Base-by-base conservation (phyloP, 2,113 vertebrate species). In the Pseudolaguvia tuberculata region DNA sequence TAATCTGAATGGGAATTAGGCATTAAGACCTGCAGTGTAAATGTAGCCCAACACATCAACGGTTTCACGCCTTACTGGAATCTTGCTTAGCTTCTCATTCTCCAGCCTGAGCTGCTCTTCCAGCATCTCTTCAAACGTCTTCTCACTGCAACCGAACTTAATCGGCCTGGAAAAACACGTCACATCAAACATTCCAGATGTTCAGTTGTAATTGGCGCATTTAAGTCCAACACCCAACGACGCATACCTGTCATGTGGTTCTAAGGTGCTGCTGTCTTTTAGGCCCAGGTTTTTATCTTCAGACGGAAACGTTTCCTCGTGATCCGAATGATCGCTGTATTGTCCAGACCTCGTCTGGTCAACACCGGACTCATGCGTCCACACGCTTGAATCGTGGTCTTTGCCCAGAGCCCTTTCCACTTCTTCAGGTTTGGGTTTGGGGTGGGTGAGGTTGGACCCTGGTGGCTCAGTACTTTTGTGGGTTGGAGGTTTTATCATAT, bases 31-130 rank as follows among this genome's bases (percentile, higher is more conserved):
- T n/a, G n/a, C n/a, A n/a, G n/a, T n/a, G n/a, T n/a, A n/a, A n/a
- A n/a, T n/a, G n/a, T n/a, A n/a, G n/a, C n/a, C n/a, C n/a, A n/a
- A n/a, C n/a, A n/a, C n/a, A n/a, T n/a, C n/a, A n/a, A n/a, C n/a
- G n/a, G n/a, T n/a, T n/a, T n/a, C n/a, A n/a, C n/a, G n/a, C 23
- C 83, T 82, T 79, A 98, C 94, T 7, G 42, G 48, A 29, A n/a
- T 72, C 93, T 90, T 84, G 76, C 45, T 88, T 73, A 92, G 73
- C 80, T 89, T 91, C 85, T 92, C 90, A 78, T 96, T 91, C 88
- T 99, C 96, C 58, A 95, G 69, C 63, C 21, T 88, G 81, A 99
- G 91, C 79, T 97, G 93, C 84, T 98, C 94, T 85, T 98, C 96
- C 65, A 99, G 79, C 57, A 94, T 91, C 78, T 97, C 94, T 86